These are phyloP conservation scores for Colinus virginianus DNA, from an alignment of 2,113 vertebrate species.

Conservation along the genomic window DNA sequence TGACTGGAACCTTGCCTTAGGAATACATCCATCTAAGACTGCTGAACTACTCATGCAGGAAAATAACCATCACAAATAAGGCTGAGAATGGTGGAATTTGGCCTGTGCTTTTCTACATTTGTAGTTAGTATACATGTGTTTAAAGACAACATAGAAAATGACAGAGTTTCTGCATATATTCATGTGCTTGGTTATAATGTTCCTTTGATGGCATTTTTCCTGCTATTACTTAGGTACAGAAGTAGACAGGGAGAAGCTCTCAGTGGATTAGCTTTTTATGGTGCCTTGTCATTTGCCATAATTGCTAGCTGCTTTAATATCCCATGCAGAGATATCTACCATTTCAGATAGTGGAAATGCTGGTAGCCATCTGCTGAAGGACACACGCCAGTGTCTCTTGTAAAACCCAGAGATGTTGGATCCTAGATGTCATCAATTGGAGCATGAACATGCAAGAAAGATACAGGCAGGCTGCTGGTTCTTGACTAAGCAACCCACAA, in stretches of 20 bases:
- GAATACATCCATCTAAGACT: not conserved
- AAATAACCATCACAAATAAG: not conserved
- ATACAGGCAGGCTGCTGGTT: not conserved
- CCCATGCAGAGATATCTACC: too few species aligned
- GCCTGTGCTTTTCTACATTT: not conserved
- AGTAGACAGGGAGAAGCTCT: not conserved
- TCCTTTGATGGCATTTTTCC: not conserved
- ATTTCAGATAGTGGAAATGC: not conserved
- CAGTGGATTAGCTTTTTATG: not conserved
- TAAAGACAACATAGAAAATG: not conserved
- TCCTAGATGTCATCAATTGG: not conserved
- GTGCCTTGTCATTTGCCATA: not conserved
- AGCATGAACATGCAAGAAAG: not conserved
- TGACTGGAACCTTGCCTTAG: not conserved
- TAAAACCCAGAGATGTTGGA: not conserved
- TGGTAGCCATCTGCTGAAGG: not conserved
- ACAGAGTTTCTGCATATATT: not conserved
- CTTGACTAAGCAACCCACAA: rapidly evolving
- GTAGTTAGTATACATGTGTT: not conserved
- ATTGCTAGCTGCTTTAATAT: not conserved
- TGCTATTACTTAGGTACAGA: not conserved
- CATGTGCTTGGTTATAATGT: not conserved
- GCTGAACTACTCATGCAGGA: not conserved
- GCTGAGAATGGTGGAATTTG: not conserved
- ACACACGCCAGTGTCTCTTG: not conserved